Base-by-base conservation (phyloP, 2,797 vertebrate species). In the Bufotes viridis region DNA sequence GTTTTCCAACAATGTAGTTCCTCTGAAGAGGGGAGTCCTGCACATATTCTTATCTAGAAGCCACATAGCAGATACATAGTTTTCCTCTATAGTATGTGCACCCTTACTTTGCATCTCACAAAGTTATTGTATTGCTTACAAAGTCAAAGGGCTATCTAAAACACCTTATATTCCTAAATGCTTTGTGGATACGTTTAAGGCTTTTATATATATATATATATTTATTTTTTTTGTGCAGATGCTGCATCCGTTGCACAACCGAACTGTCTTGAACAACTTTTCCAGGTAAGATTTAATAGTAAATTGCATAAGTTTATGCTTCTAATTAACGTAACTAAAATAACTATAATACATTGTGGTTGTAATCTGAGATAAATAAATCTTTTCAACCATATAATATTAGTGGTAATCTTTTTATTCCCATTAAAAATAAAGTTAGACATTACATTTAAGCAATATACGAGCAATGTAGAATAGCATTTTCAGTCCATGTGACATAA, bases 261-360 rank as follows among this genome's bases (percentile, higher is more conserved):
- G 42, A 80, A 79, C 22, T 86, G 85, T 20, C 85, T 86, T 70
- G 61, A 42, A 2, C 49, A 80, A 7, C 85, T 86, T 26, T 80
- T 86, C 78, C 49, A 86, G 78, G 85, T 86, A 80, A 15, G 26
- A n/a, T 51, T 22, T n/a, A 1, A 10, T 11, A 1, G n/a, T 24
- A 69, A 0, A 26, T 63, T 63, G 9, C 14, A 13, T n/a, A 22
- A 9, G 10, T 20, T 9, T 10, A 20, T 8, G 61, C 20, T 63
- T 63, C 61, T n/a, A n/a, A 63, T n/a, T 22, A 2, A 7, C 9
- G 13, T 55, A 1, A 10, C 13, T 11, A 0, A 55, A 55, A 55
- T 55, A n/a, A 0, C 7, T 22, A 0, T 63, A 9, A 10, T 63
- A 63, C 5, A 63, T 10, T 63, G 20, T 22, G 61, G 13, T n/a